phyloP scores from a whole-genome alignment of 1,140 invertebrate species.

The Microvelia longipes region DNA sequence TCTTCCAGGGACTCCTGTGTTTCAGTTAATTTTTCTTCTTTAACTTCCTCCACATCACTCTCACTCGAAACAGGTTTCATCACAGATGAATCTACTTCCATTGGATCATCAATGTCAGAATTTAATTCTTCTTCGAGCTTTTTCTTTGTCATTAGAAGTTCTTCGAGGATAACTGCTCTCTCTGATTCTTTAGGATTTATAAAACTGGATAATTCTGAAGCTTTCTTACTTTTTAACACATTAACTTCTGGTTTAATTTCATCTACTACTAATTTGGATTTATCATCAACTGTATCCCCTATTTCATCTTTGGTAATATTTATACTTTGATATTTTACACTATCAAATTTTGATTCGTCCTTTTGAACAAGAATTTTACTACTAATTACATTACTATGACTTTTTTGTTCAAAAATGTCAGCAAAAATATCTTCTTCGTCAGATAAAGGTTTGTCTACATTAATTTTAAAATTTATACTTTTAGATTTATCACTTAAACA shows the following conservation, averaged over 20 bases:
- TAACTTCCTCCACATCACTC: not conserved
- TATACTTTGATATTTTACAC: no score
- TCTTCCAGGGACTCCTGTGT: not conserved
- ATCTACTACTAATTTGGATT: no score
- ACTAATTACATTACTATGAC: no score
- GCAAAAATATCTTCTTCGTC: not conserved
- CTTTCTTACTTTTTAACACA: no score
- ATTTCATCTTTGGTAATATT: no score
- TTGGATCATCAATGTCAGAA: slow-evolving; percentile 1
- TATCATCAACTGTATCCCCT: no score
- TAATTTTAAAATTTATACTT: not conserved
- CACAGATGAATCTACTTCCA: not conserved
- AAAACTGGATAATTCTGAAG: no score
- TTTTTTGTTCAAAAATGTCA: not conserved
- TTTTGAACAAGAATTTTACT: no score
- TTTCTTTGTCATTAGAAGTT: slow-evolving; percentile 3
- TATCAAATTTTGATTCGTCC: no score
- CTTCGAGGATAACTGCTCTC: not conserved
- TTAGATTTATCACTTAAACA: not conserved
- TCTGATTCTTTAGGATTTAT: not conserved
- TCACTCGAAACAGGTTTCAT: not conserved
- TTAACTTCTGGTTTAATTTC: no score
- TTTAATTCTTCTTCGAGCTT: slow-evolving; percentile 5
- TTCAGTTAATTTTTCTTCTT: not conserved
- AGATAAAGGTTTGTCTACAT: not conserved